phyloP scores from a whole-genome alignment of 2,113 vertebrate genomes.

The Stegastes partitus region DNA sequence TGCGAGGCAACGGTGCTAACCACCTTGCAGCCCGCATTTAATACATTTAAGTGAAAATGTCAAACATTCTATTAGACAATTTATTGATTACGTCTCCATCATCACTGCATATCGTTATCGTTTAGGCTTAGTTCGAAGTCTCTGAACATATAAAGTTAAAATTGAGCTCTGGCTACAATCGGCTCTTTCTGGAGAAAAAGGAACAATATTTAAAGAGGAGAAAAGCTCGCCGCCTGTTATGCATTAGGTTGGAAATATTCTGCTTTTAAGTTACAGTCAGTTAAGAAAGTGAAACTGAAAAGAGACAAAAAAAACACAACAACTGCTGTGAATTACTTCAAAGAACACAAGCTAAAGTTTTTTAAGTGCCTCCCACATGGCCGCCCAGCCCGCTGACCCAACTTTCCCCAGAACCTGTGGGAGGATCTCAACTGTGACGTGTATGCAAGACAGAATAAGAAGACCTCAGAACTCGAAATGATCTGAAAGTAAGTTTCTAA shows the following conservation, averaged over 20 bases:
- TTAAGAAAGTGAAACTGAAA: neutral
- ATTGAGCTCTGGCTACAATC: neutral
- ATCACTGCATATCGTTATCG: too few species aligned
- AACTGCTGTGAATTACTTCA: neutral
- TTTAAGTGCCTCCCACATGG: too few species aligned
- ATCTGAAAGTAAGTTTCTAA: neutral
- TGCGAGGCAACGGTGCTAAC: too few species aligned
- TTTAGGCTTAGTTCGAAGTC: too few species aligned
- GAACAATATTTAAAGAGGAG: neutral
- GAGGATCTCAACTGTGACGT: neutral
- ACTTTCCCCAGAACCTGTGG: neutral
- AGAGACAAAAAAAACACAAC: neutral
- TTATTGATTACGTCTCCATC: too few species aligned
- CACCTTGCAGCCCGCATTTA: too few species aligned
- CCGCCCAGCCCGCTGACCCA: too few species aligned
- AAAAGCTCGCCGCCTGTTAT: neutral
- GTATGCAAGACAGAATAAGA: neutral
- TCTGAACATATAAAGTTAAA: neutral
- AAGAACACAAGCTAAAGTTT: neutral
- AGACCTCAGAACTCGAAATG: neutral
- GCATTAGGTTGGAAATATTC: neutral
- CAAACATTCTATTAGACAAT: too few species aligned
- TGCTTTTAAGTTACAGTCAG: neutral
- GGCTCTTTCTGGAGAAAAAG: neutral
- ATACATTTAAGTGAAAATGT: too few species aligned